Percentiles rank a stretch among this genome's conserved stretches.
phyloP scores from a whole-genome alignment of 1,140 invertebrate genomes.

The Leptinotarsa defecta region DNA sequence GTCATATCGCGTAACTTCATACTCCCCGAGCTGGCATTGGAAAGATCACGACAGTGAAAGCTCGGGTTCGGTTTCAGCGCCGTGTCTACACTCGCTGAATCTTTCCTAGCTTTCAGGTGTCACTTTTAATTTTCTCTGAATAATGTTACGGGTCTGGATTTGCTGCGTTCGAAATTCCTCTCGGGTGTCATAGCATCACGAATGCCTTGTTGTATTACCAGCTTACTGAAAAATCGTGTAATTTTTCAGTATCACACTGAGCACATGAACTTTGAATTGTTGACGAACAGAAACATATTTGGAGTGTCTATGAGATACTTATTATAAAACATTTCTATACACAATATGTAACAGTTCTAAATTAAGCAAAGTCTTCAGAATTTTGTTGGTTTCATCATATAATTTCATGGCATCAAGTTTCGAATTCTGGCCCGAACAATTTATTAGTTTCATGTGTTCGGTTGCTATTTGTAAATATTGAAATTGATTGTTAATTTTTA shows the following conservation, averaged over 20 bases:
- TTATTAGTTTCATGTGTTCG: neutral
- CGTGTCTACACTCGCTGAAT: slow-evolving; percentile 25
- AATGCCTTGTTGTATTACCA: neutral
- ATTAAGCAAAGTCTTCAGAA: too few species aligned
- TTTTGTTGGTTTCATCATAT: too few species aligned
- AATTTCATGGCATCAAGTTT: too few species aligned
- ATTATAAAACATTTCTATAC: too few species aligned
- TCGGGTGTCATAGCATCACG: neutral
- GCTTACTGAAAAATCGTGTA: neutral
- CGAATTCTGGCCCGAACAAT: too few species aligned
- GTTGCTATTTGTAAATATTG: slow-evolving; percentile 13
- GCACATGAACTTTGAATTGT: neutral
- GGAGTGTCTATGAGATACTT: too few species aligned
- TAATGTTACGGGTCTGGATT: slow-evolving; percentile 32
- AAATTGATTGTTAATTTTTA: slow-evolving; percentile 25
- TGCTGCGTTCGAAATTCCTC: slow-evolving; percentile 27
- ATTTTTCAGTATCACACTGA: neutral
- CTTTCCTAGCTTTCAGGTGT: slow-evolving; percentile 37
- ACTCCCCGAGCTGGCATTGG: slow-evolving; percentile 35
- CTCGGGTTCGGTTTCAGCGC: slow-evolving; percentile 45
- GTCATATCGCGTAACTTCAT: slow-evolving; percentile 42
- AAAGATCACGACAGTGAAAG: slow-evolving; percentile 42
- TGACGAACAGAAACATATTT: too few species aligned
- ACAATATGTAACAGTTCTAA: too few species aligned
- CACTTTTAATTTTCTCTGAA: slow-evolving; percentile 35